These are phyloP conservation scores for Lacerta viridis DNA, from an alignment of 2,797 vertebrate genomes.

Conservation along the genomic window DNA sequence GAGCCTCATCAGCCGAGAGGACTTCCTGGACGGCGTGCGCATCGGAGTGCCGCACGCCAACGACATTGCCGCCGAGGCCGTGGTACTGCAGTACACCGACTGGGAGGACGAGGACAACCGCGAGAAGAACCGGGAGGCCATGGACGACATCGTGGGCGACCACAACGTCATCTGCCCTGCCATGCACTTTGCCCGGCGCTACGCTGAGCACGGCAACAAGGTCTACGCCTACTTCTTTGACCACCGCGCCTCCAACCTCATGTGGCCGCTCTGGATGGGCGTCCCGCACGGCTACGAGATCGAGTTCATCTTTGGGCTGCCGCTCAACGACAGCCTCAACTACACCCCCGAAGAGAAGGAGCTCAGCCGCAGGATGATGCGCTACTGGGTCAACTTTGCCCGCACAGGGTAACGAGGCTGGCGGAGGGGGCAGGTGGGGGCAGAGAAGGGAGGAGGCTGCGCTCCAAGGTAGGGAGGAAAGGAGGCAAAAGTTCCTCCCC, in stretches of 20 bases:
- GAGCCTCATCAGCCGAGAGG: conserved; percentile 91
- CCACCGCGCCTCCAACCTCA: conserved; percentile 91
- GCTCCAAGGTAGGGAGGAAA: not conserved
- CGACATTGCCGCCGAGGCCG: conserved; percentile 91
- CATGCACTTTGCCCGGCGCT: conserved; percentile 86
- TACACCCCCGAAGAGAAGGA: conserved; percentile 90
- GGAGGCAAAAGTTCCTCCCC: too few relatives aligned
- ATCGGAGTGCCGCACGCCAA: conserved; percentile 91
- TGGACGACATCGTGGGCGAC: conserved; percentile 94
- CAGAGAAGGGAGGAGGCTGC: not conserved
- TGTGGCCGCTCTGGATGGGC: conserved; percentile 96
- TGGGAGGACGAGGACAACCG: conserved; percentile 92
- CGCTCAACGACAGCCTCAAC: conserved; percentile 88
- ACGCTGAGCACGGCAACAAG: conserved; percentile 82
- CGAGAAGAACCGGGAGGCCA: conserved; percentile 88
- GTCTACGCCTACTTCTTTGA: conserved; percentile 92
- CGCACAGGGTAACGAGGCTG: conserved; percentile 84
- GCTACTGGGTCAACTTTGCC: conserved; percentile 95
- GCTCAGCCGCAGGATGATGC: conserved; percentile 92
- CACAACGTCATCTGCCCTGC: conserved; percentile 94
- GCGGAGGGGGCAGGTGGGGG: too few relatives aligned
- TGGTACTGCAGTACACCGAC: conserved; percentile 94
- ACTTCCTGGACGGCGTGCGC: conserved; percentile 91
- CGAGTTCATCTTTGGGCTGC: conserved; percentile 93
- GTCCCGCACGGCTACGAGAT: conserved; percentile 98